Conservation (phyloP, 1,140 invertebrate genomes). For the Papilio dardanus region DNA sequence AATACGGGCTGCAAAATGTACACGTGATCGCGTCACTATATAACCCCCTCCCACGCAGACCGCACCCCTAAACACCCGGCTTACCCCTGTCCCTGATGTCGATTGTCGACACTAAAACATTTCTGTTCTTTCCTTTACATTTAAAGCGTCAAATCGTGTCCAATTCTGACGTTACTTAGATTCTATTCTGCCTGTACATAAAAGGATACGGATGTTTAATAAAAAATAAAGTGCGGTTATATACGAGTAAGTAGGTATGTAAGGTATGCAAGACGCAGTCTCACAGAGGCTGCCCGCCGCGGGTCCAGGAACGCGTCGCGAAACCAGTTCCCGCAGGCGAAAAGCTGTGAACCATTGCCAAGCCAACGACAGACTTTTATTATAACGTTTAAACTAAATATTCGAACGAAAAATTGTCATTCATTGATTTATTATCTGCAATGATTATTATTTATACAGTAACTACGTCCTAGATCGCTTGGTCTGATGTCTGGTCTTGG, state of each 20-base stretch:
- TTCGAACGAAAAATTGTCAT: background rate
- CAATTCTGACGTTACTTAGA: background rate
- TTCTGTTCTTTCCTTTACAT: slow-evolving; percentile 62
- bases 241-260: slow-evolving; percentile 38
- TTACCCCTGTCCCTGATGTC: slow-evolving; percentile 64
- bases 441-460: too few species aligned
- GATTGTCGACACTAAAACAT: slow-evolving; percentile 74
- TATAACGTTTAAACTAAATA: slow-evolving; percentile 36
- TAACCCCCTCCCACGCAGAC: slow-evolving; percentile 74
- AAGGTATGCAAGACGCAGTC: slow-evolving; percentile 36
- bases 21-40: slow-evolving; percentile 81
- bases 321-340: slow-evolving; percentile 69
- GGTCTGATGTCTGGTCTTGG: too few species aligned
- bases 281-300: slow-evolving; percentile 44
- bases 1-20: slow-evolving; percentile 81
- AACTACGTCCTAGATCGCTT: too few species aligned
- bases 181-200: background rate
- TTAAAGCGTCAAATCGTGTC: slow-evolving; percentile 29
- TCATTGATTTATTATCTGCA: background rate
- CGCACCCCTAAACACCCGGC: slow-evolving; percentile 76
- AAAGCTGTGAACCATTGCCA: slow-evolving; percentile 52
- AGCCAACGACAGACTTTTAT: slow-evolving; percentile 38
- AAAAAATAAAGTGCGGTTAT: slow-evolving; percentile 34
- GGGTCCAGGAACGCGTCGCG: slow-evolving; percentile 58
- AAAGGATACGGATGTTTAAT: background rate